A percentile compares a stretch with the other conserved stretches of the same genome.
Evolutionary conservation across 2,113 vertebrate species (phyloP).

Genomic region (Hippocampus barbouri): DNA sequence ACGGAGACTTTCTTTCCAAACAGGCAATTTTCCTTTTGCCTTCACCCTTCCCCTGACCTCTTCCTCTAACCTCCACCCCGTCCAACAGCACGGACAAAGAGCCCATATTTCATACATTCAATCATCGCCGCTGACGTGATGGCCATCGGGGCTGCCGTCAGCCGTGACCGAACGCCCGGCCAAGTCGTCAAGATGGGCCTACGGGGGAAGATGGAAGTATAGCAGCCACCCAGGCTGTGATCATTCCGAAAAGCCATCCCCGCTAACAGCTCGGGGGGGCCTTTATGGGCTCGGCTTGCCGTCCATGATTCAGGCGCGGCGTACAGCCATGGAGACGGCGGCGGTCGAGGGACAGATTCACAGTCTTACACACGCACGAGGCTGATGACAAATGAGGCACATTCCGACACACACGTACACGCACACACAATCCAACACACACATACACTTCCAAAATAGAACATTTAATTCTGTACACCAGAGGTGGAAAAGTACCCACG

Average conservation of each 20-base stretch:
- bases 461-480: not conserved
- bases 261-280: constrained; percentile 63
- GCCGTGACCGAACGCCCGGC: constrained; percentile 50
- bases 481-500: not conserved
- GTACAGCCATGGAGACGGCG: constrained; percentile 59
- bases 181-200: constrained; percentile 48
- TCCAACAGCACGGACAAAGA: constrained; percentile 65
- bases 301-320: constrained; percentile 61
- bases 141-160: constrained; percentile 62
- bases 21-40: constrained; percentile 67
- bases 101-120: constrained; percentile 71
- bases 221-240: constrained; percentile 50
- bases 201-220: constrained; percentile 43
- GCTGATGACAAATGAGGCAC: constrained; percentile 20
- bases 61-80: constrained; percentile 60
- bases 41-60: constrained; percentile 66
- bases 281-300: constrained; percentile 56
- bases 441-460: not conserved
- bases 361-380: constrained; percentile 14
- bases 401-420: constrained; percentile 16
- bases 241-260: constrained; percentile 65
- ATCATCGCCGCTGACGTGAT: constrained; percentile 66
- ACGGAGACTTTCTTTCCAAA: constrained; percentile 49
- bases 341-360: constrained; percentile 58
- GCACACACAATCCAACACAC: constrained; percentile 7